A percentile compares a stretch with the other conserved stretches of the same genome.
phyloP scores from a whole-genome alignment of 2,888 invertebrate species.

The Agrenia bidenticulata region DNA sequence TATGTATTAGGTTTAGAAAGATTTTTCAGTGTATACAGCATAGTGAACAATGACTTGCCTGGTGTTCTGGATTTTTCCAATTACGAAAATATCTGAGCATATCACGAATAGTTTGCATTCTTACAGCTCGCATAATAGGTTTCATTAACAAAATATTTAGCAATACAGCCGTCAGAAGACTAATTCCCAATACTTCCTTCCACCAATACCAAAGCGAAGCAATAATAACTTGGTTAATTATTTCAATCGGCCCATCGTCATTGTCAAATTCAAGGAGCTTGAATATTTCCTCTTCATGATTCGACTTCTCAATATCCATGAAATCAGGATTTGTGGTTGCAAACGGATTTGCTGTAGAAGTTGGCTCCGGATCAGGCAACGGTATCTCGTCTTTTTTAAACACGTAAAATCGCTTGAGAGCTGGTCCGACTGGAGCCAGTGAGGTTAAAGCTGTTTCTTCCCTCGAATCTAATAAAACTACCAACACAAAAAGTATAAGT shows the following conservation, averaged over 20 bases:
- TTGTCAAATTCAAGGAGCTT: constrained; percentile 54
- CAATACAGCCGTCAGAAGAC: constrained; percentile 66
- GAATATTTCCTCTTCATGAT: constrained; percentile 52
- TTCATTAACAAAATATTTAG: constrained; percentile 49
- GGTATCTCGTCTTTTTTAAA: constrained; percentile 60
- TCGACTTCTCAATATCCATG: not conserved
- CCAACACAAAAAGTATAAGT: too few relatives aligned
- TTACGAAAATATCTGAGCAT: constrained; percentile 41
- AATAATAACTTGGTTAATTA: constrained; percentile 64
- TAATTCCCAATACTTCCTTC: constrained; percentile 78
- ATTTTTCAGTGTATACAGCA: too few relatives aligned
- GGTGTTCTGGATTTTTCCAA: not conserved
- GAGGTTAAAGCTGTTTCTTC: constrained; percentile 8
- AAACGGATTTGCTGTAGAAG: too few relatives aligned
- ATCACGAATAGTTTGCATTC: constrained; percentile 46
- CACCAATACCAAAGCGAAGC: constrained; percentile 79
- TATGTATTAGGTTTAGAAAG: too few relatives aligned
- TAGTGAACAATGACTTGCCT: too few relatives aligned
- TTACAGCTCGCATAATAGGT: constrained; percentile 46
- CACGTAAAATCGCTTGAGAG: constrained; percentile 67
- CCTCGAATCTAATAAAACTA: constrained; percentile 20
- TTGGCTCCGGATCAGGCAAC: too few relatives aligned
- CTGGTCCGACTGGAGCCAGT: not conserved
- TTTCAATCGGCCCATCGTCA: constrained; percentile 61
- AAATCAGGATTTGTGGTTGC: too few relatives aligned